Conservation (phyloP, 1,140 invertebrate genomes). For the Polypedilum vanderplanki region DNA sequence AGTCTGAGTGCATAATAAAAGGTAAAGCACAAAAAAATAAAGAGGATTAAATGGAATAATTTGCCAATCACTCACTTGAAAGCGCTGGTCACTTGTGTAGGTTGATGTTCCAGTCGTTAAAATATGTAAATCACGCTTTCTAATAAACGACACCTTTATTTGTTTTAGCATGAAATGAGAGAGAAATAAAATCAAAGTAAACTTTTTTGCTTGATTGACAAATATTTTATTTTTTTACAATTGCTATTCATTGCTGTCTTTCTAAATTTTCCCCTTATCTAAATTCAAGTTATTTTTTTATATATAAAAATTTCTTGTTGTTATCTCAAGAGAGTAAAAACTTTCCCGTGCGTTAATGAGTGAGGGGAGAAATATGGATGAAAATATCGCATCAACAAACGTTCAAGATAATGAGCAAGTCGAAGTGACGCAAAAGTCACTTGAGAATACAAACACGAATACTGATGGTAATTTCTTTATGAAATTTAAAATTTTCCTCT, state of each 20-base stretch:
- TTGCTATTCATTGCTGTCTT: too few species aligned
- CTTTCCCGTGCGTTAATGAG: neutral
- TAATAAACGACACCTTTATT: conserved; percentile 71
- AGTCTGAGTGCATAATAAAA: too few species aligned
- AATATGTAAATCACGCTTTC: conserved; percentile 73
- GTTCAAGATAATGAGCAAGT: neutral
- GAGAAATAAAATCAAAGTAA: conserved; percentile 6
- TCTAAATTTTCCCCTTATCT: too few species aligned
- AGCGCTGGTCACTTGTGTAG: conserved; percentile 73
- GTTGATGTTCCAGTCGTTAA: conserved; percentile 68
- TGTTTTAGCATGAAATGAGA: neutral
- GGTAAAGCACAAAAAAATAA: too few species aligned
- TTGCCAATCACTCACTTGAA: conserved; percentile 47
- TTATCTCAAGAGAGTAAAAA: neutral
- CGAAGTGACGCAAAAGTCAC: neutral
- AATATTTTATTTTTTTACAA: too few species aligned
- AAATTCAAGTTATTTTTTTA: neutral
- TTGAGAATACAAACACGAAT: neutral
- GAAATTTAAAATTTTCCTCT: neutral
- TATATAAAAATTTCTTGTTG: neutral
- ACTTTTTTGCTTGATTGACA: neutral
- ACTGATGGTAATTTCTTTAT: neutral
- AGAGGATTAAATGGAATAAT: too few species aligned
- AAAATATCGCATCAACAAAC: neutral
- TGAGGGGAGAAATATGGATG: conserved; percentile 3